Conservation (phyloP, 2,888 invertebrate genomes). For the Allolobophora icterica region DNA sequence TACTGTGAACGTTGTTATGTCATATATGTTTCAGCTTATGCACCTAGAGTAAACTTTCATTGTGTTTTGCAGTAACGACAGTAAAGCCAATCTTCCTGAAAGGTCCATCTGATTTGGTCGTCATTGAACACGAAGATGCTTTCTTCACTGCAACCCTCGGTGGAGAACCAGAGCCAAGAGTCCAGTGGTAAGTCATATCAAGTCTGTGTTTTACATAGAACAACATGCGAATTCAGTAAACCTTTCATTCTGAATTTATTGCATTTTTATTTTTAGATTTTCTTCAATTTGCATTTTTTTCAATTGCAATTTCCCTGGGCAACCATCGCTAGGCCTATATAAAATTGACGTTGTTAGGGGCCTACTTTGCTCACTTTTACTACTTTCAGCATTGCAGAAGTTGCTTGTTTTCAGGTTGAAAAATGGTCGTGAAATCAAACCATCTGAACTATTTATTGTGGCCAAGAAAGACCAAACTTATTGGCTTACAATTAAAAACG, state of each 20-base stretch:
- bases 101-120: not conserved
- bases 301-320: too few species aligned
- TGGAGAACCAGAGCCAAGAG: not conserved
- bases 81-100: not conserved
- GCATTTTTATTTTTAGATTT: not conserved
- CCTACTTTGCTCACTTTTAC: not conserved
- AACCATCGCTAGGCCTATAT: too few species aligned
- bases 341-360: too few species aligned
- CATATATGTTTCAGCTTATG: not conserved
- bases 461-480: not conserved
- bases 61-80: not conserved
- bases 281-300: not conserved
- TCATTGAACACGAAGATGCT: not conserved
- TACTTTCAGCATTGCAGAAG: not conserved
- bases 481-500: not conserved
- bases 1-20: too few species aligned
- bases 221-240: too few species aligned
- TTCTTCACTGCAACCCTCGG: not conserved
- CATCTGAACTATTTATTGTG: not conserved
- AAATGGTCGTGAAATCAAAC: not conserved
- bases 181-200: not conserved
- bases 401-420: slow-evolving; percentile 7
- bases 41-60: not conserved
- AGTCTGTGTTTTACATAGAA: not conserved
- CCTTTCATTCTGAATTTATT: not conserved